Evolutionary conservation across 1,140 invertebrate species (phyloP).

Genomic region (Holcopasites calliopsidis): DNA sequence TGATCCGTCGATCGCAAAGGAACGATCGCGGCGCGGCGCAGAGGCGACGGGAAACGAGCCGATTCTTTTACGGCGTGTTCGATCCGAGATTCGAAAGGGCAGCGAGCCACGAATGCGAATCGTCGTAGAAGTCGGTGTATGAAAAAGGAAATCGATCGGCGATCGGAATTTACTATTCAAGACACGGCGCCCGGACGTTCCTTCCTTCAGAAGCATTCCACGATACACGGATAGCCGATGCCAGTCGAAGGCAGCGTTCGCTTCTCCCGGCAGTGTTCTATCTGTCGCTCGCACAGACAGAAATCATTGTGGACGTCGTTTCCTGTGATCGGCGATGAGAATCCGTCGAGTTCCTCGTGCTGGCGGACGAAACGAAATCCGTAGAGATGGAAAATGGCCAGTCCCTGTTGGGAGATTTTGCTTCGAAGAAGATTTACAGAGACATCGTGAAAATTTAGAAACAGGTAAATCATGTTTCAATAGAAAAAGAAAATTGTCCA

Average conservation of each 20-base stretch:
- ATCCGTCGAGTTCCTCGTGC: too few species aligned
- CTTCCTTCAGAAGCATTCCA: conserved; percentile 77
- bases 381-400: too few species aligned
- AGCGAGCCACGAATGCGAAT: conserved; percentile 54
- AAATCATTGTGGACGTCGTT: too few species aligned
- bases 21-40: background rate
- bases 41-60: conserved; percentile 13
- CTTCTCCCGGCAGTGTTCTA: conserved; percentile 35
- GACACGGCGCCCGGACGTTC: conserved; percentile 75
- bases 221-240: conserved; percentile 66
- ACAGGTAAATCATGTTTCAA: too few species aligned
- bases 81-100: conserved; percentile 55
- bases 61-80: conserved; percentile 48
- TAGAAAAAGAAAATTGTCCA: too few species aligned
- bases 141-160: conserved; percentile 74
- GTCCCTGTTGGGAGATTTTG: too few species aligned
- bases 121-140: conserved; percentile 28
- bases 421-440: too few species aligned
- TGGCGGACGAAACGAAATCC: too few species aligned
- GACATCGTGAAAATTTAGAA: too few species aligned
- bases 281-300: background rate
- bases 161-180: conserved; percentile 72
- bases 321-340: too few species aligned
- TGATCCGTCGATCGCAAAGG: background rate
- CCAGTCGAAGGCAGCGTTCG: conserved; percentile 70